Base-by-base conservation (phyloP, 2,113 vertebrate species). In the Rhinopithecus roxellana region DNA sequence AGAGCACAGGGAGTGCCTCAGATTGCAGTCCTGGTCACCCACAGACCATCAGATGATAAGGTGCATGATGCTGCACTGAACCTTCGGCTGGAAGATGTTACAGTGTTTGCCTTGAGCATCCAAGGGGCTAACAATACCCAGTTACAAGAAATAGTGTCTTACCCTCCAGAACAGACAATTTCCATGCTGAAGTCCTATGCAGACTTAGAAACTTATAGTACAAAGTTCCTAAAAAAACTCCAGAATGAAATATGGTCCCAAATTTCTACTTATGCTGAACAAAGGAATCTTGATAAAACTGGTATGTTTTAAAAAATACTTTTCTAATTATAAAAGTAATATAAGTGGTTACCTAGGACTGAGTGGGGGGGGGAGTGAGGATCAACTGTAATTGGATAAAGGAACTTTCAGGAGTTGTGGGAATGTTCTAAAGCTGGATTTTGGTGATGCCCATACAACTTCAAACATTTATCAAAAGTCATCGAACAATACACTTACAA, bases 11-110 rank as follows among this genome's bases (percentile, higher is more conserved):
- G 98, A 1, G 96, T 98, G 74, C 97, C 98, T 64, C 98, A 99
- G 80, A 85, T 98, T 1, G 97, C 98, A 0, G 94, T 98, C 30
- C 55, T 98, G 78, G 50, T 99, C 72, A 98, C 98, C 48, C 93
- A 98, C 40, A 97, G 97, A 5, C 84, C 97, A 1, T 98, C 97
- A 0, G 87, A 94, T 2, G 97, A 98, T 1, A 35, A 30, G 3
- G 98, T 98, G 23, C 89, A 40, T 0, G 90, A 94, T 0, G 95
- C 93, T 0, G 97, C 98, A 0, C 2, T 61, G 18, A 18, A 82
- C 8, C 97, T 98, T 27, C 97, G 96, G 3, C 78, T 59, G 61
- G 59, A 97, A 30, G 97, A 59, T 0, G 70, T 98, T 3, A 97
- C 85, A 2, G 40, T 98, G 43, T 98, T 97, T 81, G 95, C 96